phyloP scores from a whole-genome alignment of 2,113 vertebrate species.

The Vanacampus margaritifer region DNA sequence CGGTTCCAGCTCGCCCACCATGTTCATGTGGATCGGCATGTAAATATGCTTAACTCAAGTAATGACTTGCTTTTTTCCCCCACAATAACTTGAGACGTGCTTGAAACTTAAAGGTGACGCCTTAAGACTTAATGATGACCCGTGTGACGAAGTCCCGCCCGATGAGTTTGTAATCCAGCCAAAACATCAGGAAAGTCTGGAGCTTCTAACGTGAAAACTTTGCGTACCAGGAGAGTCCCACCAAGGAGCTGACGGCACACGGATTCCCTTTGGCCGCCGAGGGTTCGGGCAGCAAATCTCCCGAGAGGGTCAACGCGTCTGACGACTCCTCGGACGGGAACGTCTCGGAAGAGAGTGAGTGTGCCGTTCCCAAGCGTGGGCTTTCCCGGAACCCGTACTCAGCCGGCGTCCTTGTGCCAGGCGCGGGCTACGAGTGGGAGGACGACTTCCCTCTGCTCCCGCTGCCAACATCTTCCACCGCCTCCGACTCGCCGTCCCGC shows the following conservation, averaged over 20 bases:
- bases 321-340: slow-evolving; percentile 73
- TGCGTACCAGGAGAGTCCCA: slow-evolving; percentile 84
- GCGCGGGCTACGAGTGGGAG: slow-evolving; percentile 82
- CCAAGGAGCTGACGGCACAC: slow-evolving; percentile 80
- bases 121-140: neutral
- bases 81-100: neutral
- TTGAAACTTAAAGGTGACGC: neutral
- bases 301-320: slow-evolving; percentile 42
- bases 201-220: neutral
- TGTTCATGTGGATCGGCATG: too few species aligned
- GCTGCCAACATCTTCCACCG: slow-evolving; percentile 67
- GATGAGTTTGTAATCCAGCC: too few species aligned
- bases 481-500: slow-evolving; percentile 34
- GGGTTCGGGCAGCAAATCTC: slow-evolving; percentile 33
- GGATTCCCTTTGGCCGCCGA: slow-evolving; percentile 67
- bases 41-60: too few species aligned
- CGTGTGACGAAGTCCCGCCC: too few species aligned
- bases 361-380: too few species aligned
- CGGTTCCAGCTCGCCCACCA: too few species aligned
- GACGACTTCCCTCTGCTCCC: slow-evolving; percentile 77
- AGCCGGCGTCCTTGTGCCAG: slow-evolving; percentile 45
- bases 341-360: slow-evolving; percentile 80
- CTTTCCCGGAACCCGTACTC: neutral
- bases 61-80: neutral
- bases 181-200: too few species aligned